A percentile compares a stretch with the other conserved stretches of the same genome.
Conservation (phyloP, 2,113 vertebrate species). For the Agelaius phoeniceus region DNA sequence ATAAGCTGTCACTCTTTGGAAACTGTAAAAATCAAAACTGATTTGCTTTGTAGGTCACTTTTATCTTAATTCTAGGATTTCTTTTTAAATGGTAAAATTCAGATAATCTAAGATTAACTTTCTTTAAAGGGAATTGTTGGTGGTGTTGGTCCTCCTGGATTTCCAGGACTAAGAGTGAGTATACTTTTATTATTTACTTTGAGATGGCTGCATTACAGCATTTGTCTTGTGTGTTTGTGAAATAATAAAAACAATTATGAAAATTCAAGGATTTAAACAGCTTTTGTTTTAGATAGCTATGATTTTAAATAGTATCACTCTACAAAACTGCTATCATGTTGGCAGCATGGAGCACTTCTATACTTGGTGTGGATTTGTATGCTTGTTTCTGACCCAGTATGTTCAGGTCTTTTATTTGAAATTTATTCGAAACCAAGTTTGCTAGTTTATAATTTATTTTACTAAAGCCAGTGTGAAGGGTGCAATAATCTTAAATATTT, state of each 20-base stretch:
- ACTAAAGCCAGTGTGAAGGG: not conserved
- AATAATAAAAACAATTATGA: not conserved
- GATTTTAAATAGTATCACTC: not conserved
- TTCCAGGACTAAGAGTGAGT: constrained; percentile 95
- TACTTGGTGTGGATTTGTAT: not conserved
- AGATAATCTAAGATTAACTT: not conserved
- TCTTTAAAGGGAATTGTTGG: constrained; percentile 87
- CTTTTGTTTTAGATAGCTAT: not conserved
- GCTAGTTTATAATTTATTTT: not conserved
- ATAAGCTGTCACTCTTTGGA: not conserved
- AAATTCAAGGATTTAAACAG: not conserved
- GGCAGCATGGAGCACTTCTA: not conserved
- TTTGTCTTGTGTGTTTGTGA: not conserved
- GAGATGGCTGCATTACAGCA: not conserved
- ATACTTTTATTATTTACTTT: not conserved
- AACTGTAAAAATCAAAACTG: not conserved
- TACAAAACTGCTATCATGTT: not conserved
- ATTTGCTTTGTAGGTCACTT: not conserved
- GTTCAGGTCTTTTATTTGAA: not conserved
- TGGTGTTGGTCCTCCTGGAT: constrained; percentile 86
- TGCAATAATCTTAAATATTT: not conserved
- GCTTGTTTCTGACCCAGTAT: not conserved
- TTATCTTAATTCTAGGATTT: not conserved
- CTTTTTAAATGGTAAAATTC: not conserved
- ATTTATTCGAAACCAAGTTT: not conserved